Base-by-base conservation (phyloP, 2,888 invertebrate species). In the Schizotus pectinicornis region DNA sequence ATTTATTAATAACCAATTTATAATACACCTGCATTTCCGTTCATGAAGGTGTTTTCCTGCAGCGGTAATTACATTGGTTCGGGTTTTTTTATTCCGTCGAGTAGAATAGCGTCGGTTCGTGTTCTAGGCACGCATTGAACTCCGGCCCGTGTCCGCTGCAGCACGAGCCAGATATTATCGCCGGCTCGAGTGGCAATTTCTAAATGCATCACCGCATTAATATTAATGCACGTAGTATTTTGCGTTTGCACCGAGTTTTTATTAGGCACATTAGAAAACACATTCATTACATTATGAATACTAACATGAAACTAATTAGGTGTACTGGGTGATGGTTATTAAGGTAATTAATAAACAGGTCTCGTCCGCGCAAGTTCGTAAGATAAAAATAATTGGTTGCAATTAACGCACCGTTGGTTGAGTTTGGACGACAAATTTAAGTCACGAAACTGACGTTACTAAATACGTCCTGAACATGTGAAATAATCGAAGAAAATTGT, bases 121-220 rank as follows among this genome's bases (percentile, higher is more conserved):
- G 49, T 50, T 50, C 50, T 55, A 39, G 34, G 35, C 59, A 59
- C 54, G 59, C 59, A 55, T 59, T 39, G 55, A 59, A 59, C 45
- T 49, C 54, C 33, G 8, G 13, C 39, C 12, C n/a, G n/a, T 48
- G 54, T 36, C 30, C 22, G n/a, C 41, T 49, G 32, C 33, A 46
- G 63, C 63, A 63, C 63, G 60, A 61, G 63, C 58, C 48, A 57
- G 58, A 63, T 63, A 53, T 56, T 61, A 63, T 61, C 63, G 46
- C 38, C 48, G 12, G 42, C 35, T 52, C 46, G 51, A 61, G 58
- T 61, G 61, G 61, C 53, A 55, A 63, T 61, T 63, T 61, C 56
- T 59, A 56, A 45, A 51, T 56, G 56, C 46, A 45, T 38, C 50
- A 46, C 50, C 41, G 51, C 56, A 56, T 56, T 56, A 56, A 56